Base-by-base conservation (phyloP, 2,888 invertebrate genomes). In the Ecliptopera silaceata region DNA sequence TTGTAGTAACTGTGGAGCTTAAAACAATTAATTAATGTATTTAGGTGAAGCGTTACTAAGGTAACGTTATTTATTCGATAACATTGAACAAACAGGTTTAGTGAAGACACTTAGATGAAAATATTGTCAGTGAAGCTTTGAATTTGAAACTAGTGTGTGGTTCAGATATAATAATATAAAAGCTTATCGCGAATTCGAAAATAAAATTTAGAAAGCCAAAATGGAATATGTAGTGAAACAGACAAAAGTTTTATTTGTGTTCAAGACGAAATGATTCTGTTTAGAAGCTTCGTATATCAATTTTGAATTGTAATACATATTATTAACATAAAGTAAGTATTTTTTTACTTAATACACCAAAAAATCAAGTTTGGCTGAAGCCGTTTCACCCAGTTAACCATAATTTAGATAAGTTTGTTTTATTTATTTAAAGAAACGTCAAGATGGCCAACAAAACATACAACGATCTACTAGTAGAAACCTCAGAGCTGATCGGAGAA, bases 401-500 rank as follows among this genome's bases (percentile, higher is more conserved):
- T n/a, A n/a, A n/a, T n/a, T n/a, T n/a, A n/a, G n/a, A n/a, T n/a
- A n/a, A n/a, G n/a, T n/a, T n/a, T n/a, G n/a, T n/a, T n/a, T n/a
- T n/a, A n/a, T n/a, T n/a, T n/a, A n/a, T n/a, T n/a, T n/a, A 26
- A 26, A 39, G 11, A 4, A 18, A 38, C 36, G 17, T 10, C 3
- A 53, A 46, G 1, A 97, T 97, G 97, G 96, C 97, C 0, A 95
- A 94, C 71, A 86, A 87, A 74, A 94, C 94, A 0, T 97, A 95
- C 74, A 94, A 95, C 61, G 92, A 94, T 59, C 78, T 96, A 45
- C 94, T 96, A 92, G 88, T 90, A 46, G 90, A 93, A 58, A 92
- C 94, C 12, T 89, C 90, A 1, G 88, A 88, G 56, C 68, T 90
- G 0, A 77, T 91, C 38, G 85, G 84, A 4, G 94, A 95, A 70